Base-by-base conservation (phyloP, 2,797 vertebrate genomes). In the Xyrichtys novacula region DNA sequence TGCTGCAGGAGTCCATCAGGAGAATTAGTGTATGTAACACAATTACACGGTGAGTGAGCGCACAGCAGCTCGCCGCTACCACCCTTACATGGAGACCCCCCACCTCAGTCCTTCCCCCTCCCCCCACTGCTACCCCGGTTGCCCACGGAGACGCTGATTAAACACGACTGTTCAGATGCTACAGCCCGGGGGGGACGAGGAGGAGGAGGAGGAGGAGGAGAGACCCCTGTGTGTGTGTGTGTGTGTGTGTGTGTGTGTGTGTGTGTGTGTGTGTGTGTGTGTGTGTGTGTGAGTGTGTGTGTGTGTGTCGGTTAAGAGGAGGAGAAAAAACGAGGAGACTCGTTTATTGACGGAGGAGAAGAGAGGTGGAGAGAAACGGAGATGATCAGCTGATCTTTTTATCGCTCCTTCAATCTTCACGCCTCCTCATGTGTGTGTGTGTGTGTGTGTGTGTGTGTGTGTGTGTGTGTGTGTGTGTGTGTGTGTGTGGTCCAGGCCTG, bases 101-200 rank as follows among this genome's bases (percentile, higher is more conserved):
- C 63, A 74, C 68, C 71, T 78, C 71, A 48, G 62, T 48, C 38
- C 54, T 66, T 42, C 44, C 20, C 43, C 50, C 22, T 47, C 39
- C 47, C 78, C 74, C 76, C 71, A 50, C 78, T 1, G n/a, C 75
- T 71, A 72, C 67, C 76, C 70, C 64, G 6, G 64, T 74, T 89
- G 81, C 88, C 88, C 85, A 85, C 71, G n/a, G 88, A 91, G 88
- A 92, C 84, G 53, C 82, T 93, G 89, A 93, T 92, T 89, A 84
- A 92, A 90, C 85, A 82, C 50, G 92, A 92, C 84, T 82, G 82
- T 74, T 92, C 83, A 74, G 89, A 91, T 88, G 77, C 86, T 87
- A 84, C 83, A 81, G 88, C 90, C 86, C 11, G 78, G 85, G 82
- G 84, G 78, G 26, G 26, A 29, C n/a, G 22, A 22, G 28, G 78